These are phyloP conservation scores for Lepidocyrtinus sp. DNA, from an alignment of 2,888 invertebrate species.

Conservation along the genomic window DNA sequence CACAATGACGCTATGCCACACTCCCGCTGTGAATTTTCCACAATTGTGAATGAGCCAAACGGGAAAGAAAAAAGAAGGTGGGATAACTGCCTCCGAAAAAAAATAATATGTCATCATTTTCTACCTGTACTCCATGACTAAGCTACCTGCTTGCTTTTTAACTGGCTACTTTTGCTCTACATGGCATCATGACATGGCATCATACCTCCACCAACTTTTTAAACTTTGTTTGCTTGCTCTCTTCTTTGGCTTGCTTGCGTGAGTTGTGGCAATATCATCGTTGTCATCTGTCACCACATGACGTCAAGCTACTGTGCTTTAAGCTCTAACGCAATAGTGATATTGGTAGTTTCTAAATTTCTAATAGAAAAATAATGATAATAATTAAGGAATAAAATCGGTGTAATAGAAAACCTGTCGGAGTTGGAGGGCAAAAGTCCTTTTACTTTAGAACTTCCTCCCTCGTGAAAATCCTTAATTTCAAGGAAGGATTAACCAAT, in stretches of 20 bases:
- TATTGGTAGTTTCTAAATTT: neutral
- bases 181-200: slow-evolving; percentile 9
- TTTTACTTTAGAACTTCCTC: neutral
- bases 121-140: slow-evolving; percentile 6
- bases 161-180: slow-evolving; percentile 4
- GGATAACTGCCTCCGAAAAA: neutral
- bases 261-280: slow-evolving; percentile 48
- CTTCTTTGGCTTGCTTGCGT: slow-evolving; percentile 38
- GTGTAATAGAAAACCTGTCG: neutral
- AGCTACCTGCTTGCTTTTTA: neutral
- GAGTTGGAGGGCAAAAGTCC: neutral
- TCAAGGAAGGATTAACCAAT: neutral
- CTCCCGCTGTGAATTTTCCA: slow-evolving; percentile 6
- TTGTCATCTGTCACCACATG: slow-evolving; percentile 62
- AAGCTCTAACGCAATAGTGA: slow-evolving; percentile 35
- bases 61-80: slow-evolving; percentile 13
- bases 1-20: neutral
- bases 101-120: slow-evolving; percentile 7
- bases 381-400: neutral
- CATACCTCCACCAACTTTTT: neutral
- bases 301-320: slow-evolving; percentile 51
- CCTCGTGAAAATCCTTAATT: neutral
- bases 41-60: slow-evolving; percentile 17
- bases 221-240: neutral
- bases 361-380: slow-evolving; percentile 1